Conservation (phyloP, 2,113 vertebrate species). For the Macrotis lagotis region DNA sequence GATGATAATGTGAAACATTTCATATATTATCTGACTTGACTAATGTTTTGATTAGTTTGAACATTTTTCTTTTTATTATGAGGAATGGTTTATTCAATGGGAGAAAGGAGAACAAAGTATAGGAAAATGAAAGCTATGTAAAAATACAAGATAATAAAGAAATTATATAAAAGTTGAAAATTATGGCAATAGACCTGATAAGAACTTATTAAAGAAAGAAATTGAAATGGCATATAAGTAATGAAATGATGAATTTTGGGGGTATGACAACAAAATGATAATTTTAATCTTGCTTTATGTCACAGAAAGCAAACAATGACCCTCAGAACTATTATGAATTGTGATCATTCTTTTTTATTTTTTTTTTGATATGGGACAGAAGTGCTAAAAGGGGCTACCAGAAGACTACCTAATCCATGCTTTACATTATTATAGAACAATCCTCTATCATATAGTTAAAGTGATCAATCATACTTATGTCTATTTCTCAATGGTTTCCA, state of each 20-base stretch:
- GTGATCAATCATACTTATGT: neutral
- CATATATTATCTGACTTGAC: neutral
- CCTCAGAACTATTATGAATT: neutral
- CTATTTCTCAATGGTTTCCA: neutral
- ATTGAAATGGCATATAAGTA: neutral
- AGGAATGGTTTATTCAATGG: neutral
- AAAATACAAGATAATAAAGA: neutral
- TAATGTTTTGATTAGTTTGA: neutral
- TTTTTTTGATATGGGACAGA: neutral
- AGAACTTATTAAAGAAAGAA: neutral
- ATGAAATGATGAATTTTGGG: neutral
- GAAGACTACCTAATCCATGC: neutral
- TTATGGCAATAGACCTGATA: neutral
- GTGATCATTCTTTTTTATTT: neutral
- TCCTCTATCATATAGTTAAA: neutral
- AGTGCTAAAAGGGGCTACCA: neutral
- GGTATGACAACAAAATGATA: neutral
- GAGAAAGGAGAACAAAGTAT: neutral
- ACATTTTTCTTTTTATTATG: neutral
- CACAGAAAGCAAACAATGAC: neutral
- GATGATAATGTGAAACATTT: neutral
- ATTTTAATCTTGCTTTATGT: neutral
- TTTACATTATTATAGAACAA: neutral
- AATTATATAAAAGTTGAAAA: neutral
- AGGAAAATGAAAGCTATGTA: neutral